Evolutionary conservation across 2,113 vertebrate genomes (phyloP).

Genomic region (Tiliqua scincoides): DNA sequence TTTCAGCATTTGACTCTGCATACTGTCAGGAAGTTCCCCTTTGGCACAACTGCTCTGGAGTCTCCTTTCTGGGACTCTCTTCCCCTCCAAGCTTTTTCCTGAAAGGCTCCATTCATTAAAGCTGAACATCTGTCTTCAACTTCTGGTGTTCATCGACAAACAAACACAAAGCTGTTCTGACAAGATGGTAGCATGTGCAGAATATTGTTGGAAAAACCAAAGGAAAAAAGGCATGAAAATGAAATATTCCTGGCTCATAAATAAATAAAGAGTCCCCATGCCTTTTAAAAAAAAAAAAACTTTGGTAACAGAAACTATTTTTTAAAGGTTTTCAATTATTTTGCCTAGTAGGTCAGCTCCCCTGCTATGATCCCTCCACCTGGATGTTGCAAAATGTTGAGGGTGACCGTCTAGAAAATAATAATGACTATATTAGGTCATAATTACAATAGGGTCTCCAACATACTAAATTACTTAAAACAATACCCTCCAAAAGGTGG

Average conservation of each 20-base stretch:
- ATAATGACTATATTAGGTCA: background rate
- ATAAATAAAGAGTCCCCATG: background rate
- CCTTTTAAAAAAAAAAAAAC: background rate
- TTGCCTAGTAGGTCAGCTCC: background rate
- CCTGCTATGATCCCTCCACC: background rate
- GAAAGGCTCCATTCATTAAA: background rate
- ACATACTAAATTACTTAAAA: background rate
- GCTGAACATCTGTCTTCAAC: background rate
- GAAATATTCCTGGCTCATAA: background rate
- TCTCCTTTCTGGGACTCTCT: background rate
- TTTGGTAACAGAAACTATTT: background rate
- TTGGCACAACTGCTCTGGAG: background rate
- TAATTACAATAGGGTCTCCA: background rate
- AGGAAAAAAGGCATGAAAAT: background rate
- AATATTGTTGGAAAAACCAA: conserved; percentile 10
- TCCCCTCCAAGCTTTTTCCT: background rate
- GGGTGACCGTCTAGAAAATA: no score
- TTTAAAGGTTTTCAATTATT: background rate
- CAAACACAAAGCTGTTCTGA: background rate
- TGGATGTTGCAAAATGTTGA: background rate
- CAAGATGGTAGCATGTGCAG: background rate
- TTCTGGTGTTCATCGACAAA: background rate
- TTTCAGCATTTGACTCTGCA: background rate
- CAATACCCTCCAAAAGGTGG: background rate
- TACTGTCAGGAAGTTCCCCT: background rate